Conservation (phyloP, 2,797 vertebrate genomes). For the Dryobates pubescens region DNA sequence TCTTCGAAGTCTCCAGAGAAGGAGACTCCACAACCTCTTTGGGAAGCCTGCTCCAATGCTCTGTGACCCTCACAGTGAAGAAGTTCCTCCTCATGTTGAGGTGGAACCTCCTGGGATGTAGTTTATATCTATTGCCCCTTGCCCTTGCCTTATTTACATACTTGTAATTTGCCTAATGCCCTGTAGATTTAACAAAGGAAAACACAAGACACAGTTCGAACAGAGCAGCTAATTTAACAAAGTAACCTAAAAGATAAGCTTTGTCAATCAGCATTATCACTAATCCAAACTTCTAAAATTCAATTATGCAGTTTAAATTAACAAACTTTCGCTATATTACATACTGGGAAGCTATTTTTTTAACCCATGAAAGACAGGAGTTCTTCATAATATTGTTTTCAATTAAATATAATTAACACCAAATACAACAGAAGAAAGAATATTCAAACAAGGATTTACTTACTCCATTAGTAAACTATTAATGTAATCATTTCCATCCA, state of each 20-base stretch:
- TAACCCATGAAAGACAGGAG: neutral
- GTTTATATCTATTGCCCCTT: no score
- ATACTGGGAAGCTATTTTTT: rapidly evolving
- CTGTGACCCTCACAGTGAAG: no score
- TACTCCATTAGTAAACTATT: constrained; percentile 98
- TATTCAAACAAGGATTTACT: constrained; percentile 73
- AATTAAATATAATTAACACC: neutral
- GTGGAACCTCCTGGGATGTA: no score
- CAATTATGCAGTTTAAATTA: neutral
- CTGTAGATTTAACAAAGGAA: neutral
- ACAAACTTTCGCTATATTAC: neutral
- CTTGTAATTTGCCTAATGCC: neutral
- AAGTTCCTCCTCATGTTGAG: no score
- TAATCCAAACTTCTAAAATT: neutral
- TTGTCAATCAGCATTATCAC: neutral
- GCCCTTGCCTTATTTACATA: no score
- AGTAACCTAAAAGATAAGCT: neutral
- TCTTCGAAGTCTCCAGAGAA: no score
- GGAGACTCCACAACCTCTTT: no score
- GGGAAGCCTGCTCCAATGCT: no score
- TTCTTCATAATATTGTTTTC: neutral
- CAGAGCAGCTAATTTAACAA: neutral
- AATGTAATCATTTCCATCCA: constrained; percentile 97
- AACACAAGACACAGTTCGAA: neutral
- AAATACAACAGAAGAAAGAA: neutral